Base-by-base conservation (phyloP, 2,888 invertebrate species). In the Cerastis rubricosa region DNA sequence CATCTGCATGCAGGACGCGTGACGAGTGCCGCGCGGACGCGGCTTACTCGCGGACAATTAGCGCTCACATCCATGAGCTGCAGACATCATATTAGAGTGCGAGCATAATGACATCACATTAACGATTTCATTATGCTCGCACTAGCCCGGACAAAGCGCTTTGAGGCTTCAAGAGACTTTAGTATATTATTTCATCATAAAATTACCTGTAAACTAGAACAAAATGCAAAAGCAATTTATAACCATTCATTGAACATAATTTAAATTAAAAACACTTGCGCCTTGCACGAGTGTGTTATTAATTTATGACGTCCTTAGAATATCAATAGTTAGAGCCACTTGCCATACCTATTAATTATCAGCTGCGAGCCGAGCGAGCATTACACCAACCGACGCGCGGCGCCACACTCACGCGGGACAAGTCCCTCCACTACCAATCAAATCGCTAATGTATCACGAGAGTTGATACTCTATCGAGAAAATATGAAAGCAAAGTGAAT, bases 311-410 rank as follows among this genome's bases (percentile, higher is more conserved):
- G 66, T 61, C 59, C 67, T 76, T 76, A 67, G 67, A 49, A 22
- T 64, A 51, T 73, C 76, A 54, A 71, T 82, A 82, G 77, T 76
- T 82, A 68, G n/a, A 63, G 35, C 83, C 72, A 73, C 83, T 81
- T 71, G 69, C 71, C 83, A 64, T 71, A n/a, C n/a, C n/a, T n/a
- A 76, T 73, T 73, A 85, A 76, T 73, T 57, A 76, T 43, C 45
- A 71, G 19, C 68, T 25, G 68, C 43, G 67, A 71, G 57, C 78
- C 51, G 59, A 12, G 59, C 54, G 65, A 45, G 17, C 40, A 29
- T 57, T 14, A 54, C 35, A 59, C 47, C 47, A n/a, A 22, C 8
- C 67, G 29, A n/a, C 47, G 66, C 17, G 47, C 43, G 25, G 49
- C 76, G 64, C 57, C 57, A 19, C 51, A 43, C 71, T 29, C 80